Conservation (phyloP, 1,140 invertebrate species). For the Antheraea pernyi region DNA sequence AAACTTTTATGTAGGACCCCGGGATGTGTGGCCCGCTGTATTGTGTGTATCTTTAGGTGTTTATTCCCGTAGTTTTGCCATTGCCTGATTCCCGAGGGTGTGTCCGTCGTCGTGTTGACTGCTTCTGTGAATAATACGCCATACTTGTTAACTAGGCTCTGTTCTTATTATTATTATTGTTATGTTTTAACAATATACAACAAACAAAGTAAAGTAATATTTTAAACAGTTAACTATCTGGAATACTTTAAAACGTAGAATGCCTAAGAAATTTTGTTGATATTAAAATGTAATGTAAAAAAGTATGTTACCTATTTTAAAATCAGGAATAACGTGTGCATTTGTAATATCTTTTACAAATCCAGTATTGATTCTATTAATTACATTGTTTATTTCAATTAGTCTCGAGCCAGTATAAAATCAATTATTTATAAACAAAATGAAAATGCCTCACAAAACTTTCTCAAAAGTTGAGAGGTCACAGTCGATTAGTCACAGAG, state of each 20-base stretch:
- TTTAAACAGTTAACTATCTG: not conserved
- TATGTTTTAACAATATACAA: not conserved
- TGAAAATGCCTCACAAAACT: not conserved
- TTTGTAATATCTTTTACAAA: too few species aligned
- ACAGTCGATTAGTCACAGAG: conserved; percentile 16
- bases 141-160: conserved; percentile 11
- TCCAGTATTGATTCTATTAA: too few species aligned
- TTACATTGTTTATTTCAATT: not conserved
- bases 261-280: too few species aligned
- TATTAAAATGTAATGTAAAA: too few species aligned
- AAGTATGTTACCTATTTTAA: too few species aligned
- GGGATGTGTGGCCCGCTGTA: conserved; percentile 45
- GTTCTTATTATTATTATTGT: conserved; percentile 1
- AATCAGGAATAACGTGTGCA: too few species aligned
- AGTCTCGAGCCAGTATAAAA: not conserved
- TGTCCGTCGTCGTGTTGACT: conserved; percentile 21
- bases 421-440: not conserved
- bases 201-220: not conserved
- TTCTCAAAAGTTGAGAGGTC: not conserved
- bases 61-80: conserved; percentile 40
- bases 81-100: conserved; percentile 33
- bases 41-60: conserved; percentile 49
- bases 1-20: conserved; percentile 53
- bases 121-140: conserved; percentile 32
- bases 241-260: too few species aligned